Conservation (phyloP, 2,113 vertebrate species). For the Phrynocephalus versicolor region DNA sequence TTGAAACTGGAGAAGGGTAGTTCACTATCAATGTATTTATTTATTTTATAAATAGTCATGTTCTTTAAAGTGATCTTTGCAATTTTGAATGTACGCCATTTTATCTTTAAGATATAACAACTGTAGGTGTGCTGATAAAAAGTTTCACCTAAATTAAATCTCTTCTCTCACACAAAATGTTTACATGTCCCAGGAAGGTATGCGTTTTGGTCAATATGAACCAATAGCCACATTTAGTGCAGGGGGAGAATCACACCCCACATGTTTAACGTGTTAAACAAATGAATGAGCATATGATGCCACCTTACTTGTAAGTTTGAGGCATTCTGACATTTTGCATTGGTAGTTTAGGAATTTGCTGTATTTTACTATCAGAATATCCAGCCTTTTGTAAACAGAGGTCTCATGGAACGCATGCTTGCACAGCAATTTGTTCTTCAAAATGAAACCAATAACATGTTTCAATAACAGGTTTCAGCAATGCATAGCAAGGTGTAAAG, state of each 20-base stretch:
- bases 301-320: not conserved
- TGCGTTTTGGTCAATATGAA: not conserved
- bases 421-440: conserved; percentile 19
- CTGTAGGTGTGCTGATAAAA: no score
- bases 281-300: not conserved
- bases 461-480: conserved; percentile 1
- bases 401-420: not conserved
- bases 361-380: not conserved
- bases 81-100: no score
- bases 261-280: not conserved
- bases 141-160: no score
- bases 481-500: conserved; percentile 13
- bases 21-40: no score
- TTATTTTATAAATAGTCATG: no score
- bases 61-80: no score
- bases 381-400: not conserved
- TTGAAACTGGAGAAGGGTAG: no score
- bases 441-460: conserved; percentile 8
- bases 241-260: not conserved
- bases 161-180: no score
- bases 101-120: no score
- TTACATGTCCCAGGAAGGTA: no score
- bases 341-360: not conserved
- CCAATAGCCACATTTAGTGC: no score
- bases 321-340: not conserved